phyloP scores from a whole-genome alignment of 2,888 invertebrate species.

The Petrolisthes manimaculis region DNA sequence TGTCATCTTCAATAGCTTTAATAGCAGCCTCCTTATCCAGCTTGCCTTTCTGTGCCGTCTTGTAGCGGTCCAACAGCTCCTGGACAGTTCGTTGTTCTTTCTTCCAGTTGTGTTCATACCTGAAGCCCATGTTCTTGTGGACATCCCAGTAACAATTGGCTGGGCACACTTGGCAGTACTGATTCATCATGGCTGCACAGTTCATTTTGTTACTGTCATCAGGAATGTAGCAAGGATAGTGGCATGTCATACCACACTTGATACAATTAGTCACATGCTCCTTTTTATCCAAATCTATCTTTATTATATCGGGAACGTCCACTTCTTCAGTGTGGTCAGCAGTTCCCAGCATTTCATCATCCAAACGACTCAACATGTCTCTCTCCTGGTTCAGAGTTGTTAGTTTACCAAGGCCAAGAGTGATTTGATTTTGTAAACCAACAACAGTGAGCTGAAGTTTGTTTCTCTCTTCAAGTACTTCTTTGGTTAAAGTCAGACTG shows the following conservation, averaged over 20 bases:
- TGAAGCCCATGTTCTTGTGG: constrained; percentile 57
- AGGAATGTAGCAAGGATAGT: constrained; percentile 65
- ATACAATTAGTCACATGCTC: constrained; percentile 67
- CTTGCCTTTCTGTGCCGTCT: constrained; percentile 59
- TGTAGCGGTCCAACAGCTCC: constrained; percentile 65
- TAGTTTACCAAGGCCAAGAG: constrained; percentile 56
- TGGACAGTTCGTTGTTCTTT: constrained; percentile 65
- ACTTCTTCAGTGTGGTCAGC: constrained; percentile 66
- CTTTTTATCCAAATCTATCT: constrained; percentile 50
- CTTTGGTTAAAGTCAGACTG: constrained; percentile 62
- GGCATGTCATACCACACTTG: constrained; percentile 67
- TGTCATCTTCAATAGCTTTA: constrained; percentile 52
- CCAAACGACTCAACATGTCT: constrained; percentile 54
- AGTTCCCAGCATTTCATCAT: constrained; percentile 63
- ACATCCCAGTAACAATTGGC: constrained; percentile 58
- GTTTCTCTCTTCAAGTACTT: constrained; percentile 66
- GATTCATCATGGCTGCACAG: constrained; percentile 65
- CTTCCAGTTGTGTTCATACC: constrained; percentile 44
- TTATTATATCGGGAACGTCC: constrained; percentile 60
- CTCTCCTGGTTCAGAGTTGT: constrained; percentile 56
- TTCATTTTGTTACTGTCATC: constrained; percentile 65
- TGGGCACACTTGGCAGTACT: constrained; percentile 56
- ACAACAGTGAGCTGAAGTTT: constrained; percentile 54
- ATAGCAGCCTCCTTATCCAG: constrained; percentile 48
- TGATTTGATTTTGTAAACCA: constrained; percentile 61